phyloP scores from a whole-genome alignment of 2,797 vertebrate species.

The Falco novaeseelandiae region DNA sequence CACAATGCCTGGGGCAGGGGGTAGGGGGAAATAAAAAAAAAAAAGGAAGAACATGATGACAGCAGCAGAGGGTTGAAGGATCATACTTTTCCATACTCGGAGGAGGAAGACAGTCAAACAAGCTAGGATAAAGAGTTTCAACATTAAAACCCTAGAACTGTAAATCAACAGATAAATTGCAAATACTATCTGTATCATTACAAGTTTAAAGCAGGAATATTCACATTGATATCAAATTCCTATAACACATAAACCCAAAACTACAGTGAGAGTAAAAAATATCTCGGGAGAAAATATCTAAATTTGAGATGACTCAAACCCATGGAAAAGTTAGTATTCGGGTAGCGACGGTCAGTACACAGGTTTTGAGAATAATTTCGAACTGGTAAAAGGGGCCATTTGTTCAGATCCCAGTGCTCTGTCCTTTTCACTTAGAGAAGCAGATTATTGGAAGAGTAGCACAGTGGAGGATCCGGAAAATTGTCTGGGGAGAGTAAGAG shows the following conservation, averaged over 20 bases:
- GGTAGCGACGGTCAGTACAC: fast-evolving
- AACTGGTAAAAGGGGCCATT: neutral
- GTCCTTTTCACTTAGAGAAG: neutral
- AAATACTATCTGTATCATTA: neutral
- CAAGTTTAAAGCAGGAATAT: neutral
- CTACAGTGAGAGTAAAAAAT: neutral
- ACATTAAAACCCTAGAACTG: neutral
- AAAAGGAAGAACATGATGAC: neutral
- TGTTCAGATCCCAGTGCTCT: neutral
- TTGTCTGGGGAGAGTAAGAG: neutral
- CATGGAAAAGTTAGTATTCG: neutral
- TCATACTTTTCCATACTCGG: neutral
- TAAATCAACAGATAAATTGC: neutral
- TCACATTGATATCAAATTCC: neutral
- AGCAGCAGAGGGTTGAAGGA: neutral
- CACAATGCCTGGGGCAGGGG: neutral
- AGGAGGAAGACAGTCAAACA: neutral
- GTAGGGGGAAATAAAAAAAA: too few species aligned
- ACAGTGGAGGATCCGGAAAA: neutral
- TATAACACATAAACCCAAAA: neutral
- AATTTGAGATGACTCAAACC: neutral
- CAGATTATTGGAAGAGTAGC: neutral
- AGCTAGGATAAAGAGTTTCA: neutral
- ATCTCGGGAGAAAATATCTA: neutral
- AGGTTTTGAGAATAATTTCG: neutral